Base-by-base conservation (phyloP, 1,140 invertebrate genomes). In the Battus philenor region DNA sequence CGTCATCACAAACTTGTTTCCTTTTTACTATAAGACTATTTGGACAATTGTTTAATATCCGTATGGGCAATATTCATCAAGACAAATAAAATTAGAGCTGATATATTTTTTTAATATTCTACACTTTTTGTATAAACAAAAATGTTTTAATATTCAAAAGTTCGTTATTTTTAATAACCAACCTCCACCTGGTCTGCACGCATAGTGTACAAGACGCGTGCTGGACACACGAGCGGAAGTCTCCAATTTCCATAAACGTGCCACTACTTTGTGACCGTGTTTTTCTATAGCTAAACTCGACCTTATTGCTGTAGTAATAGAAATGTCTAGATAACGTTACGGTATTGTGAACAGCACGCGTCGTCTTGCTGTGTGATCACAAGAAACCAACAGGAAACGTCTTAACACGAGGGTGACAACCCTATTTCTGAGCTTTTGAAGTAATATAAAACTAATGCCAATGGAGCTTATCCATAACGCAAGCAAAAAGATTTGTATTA, bases 191-290 rank as follows among this genome's bases (percentile, higher is more conserved):
- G 33, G 41, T 12, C 44, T 33, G 44, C 53, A 52, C 39, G 56
- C 60, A 64, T 71, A 69, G 61, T 55, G 65, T 62, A 76, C 64
- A 48, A 56, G 56, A 60, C 71, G 65, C 67, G 74, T 66, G 73
- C 61, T 52, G 45, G 62, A 52, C 78, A 82, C 75, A 73, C 71
- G 78, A 78, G 52, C 75, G 78, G 78, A 82, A 71, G 62, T 71
- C 50, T 59, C 53, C 59, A 58, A 77, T 77, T 79, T 75, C 63
- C 60, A 66, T 70, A 70, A 63, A 50, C 50, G 32, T 51, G 49
- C 44, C 49, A 65, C 54, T 43, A 44, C 33, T 36, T 45, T 48
- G 32, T 46, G 18, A 31, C 2, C 47, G 27, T 16, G 10, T 2
- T 13, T 5, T 17, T 6, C 2, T 15, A 2, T 13, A 24, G 30